Evolutionary conservation across 2,797 vertebrate species (phyloP).

Genomic region (Epinephelus malabaricus): DNA sequence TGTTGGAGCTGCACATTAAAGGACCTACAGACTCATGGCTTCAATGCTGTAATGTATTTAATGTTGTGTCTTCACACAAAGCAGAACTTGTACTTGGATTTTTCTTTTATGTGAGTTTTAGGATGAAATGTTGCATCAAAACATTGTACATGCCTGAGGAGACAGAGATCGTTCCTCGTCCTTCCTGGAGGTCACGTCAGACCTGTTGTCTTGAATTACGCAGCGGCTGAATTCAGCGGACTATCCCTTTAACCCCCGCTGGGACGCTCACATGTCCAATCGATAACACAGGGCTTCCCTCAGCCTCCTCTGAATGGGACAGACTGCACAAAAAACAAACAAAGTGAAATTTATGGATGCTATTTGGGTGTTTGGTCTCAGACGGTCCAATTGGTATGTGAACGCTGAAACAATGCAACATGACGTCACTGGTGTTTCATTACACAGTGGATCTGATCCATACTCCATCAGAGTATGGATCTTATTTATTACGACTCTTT

Average conservation of each 20-base stretch:
- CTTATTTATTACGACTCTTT: not conserved
- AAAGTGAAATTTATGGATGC: not conserved
- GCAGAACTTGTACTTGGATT: too few relatives aligned
- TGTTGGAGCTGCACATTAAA: too few relatives aligned
- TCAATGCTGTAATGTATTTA: too few relatives aligned
- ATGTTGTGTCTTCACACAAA: too few relatives aligned
- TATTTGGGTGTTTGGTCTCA: slow-evolving; percentile 17
- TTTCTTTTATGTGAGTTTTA: too few relatives aligned
- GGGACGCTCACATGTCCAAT: slow-evolving; percentile 45
- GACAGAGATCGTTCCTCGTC: not conserved
- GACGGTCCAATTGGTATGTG: slow-evolving; percentile 15
- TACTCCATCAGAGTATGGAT: not conserved
- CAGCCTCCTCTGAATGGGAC: slow-evolving; percentile 16
- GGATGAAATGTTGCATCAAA: too few relatives aligned
- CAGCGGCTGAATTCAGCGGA: not conserved
- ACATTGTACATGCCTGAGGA: not conserved
- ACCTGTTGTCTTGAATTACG: slow-evolving; percentile 36
- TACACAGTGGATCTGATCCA: not conserved
- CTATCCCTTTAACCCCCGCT: not conserved
- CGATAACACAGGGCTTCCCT: slow-evolving; percentile 45
- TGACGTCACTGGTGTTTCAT: slow-evolving; percentile 5
- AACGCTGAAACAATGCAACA: slow-evolving; percentile 4
- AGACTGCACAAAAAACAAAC: slow-evolving; percentile 7
- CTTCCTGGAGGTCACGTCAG: slow-evolving; percentile 18
- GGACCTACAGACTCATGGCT: too few relatives aligned